Base-by-base conservation (phyloP, 2,888 invertebrate species). In the Apotomis turbidana region DNA sequence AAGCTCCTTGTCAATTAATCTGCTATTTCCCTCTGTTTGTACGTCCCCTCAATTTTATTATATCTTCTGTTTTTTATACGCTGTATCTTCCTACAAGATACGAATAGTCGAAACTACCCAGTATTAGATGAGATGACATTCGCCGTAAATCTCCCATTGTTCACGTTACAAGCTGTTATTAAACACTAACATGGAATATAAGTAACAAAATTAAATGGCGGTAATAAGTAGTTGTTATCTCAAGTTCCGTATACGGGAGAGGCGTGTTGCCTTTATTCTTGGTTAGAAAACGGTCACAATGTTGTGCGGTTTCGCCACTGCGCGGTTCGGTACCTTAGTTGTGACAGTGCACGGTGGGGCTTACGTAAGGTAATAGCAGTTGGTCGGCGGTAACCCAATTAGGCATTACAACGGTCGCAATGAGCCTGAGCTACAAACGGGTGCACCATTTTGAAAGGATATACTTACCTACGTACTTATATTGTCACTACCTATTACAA, bases 341-440 rank as follows among this genome's bases (percentile, higher is more conserved):
- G 89, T 91, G 90, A 89, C 90, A 89, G 87, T 83, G 55, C 66
- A 46, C 27, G 55, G 55, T 44, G 82, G 79, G 79, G 79, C 88
- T 92, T 92, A 90, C 90, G 91, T 90, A 93, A 92, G 86, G 79
- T 74, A 80, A 80, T 75, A 76, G 81, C 81, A 80, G 79, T 80
- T 82, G 84, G 85, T 82, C 83, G 78, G 83, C 78, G 81, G 82
- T 87, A 88, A 90, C 88, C 87, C 81, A 90, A 90, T 90, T 90
- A 87, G 78, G 78, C 78, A 80, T 85, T 87, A 83, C 83, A 74
- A 76, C 76, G 78, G 77, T 73, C 76, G 69, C 78, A 75, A 76
- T 74, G 73, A 74, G 78, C n/a, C 12, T 51, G 67, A 49, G 51
- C 55, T 67, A 67, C 55, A 57, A 38, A 38, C 6, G 36, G 44